Evolutionary conservation across 2,888 invertebrate species (phyloP).

Genomic region (Invenusta paracnida): DNA sequence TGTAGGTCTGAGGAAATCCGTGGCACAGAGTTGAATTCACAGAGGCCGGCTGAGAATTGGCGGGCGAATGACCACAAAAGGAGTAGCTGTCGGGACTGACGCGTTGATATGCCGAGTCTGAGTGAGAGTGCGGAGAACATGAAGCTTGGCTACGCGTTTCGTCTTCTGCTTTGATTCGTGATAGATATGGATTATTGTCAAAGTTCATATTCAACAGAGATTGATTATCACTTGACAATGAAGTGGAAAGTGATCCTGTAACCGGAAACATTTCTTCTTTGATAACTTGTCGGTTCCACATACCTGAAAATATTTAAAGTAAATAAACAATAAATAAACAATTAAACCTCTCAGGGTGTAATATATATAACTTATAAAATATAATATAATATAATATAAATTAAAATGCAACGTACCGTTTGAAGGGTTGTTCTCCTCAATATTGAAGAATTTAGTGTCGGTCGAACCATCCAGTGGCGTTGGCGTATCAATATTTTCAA

Average conservation of each 20-base stretch:
- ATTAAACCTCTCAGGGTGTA: too few relatives aligned
- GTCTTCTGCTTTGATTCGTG: not conserved
- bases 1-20: not conserved
- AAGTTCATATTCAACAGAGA: not conserved
- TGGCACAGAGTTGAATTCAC: not conserved
- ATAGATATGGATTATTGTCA: not conserved
- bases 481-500: not conserved
- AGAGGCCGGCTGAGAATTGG: not conserved
- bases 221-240: not conserved
- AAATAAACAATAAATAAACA: not conserved
- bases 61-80: not conserved
- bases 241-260: not conserved
- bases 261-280: not conserved
- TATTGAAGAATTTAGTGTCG: not conserved
- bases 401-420: too few relatives aligned
- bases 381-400: too few relatives aligned
- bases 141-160: not conserved
- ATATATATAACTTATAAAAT: too few relatives aligned
- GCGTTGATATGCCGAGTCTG: not conserved
- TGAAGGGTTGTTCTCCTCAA: too few relatives aligned
- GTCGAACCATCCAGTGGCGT: not conserved
- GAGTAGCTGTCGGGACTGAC: not conserved
- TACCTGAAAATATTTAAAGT: not conserved
- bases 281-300: not conserved
- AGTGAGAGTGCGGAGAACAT: not conserved